Base-by-base conservation (phyloP, 2,888 invertebrate species). In the Lepidocyrtinus sp. region DNA sequence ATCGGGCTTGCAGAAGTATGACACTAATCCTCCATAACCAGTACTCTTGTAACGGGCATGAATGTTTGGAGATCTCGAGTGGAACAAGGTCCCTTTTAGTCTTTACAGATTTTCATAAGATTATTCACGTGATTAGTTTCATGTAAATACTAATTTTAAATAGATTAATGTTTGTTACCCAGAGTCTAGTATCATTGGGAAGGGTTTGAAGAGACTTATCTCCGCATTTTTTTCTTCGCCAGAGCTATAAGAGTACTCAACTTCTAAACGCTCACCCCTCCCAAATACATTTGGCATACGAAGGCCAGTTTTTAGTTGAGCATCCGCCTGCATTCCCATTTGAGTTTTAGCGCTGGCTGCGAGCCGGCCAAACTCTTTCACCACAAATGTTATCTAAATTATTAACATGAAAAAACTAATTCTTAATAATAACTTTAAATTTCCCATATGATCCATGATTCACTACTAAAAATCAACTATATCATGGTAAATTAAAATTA, bases 221-320 rank as follows among this genome's bases (percentile, higher is more conserved):
- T 77, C 69, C 0, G 61, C 36, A 22, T 65, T 71, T 17, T 45
- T 63, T 62, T 77, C 76, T 19, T 71, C 17, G 24, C 22, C 55
- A 12, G 76, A 71, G 36, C 76, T 77, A 25, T 77, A 71, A 3
- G 76, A 46, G 27, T 71, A 71, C 21, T 77, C 71, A n/a, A 70
- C 46, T 71, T 77, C 76, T 7, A 77, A 9, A 19, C 21, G 62
- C 36, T 77, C 76, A 15, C 76, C 76, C 9, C 76, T 3, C 24
- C 76, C 76, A 59, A 70, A 71, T 24, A 77, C 0, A 45, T 77
- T 77, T 17, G 76, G 76, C 76, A 77, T 77, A 36, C 76, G 64
- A 26, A 77, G 0, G 0, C 76, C 76, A 63, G 65, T 65, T 63
- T 71, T 77, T 22, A 77, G 45, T 36, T 77, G 76, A 1, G 76